Percentiles rank a stretch among this genome's conserved stretches.
phyloP scores from a whole-genome alignment of 1,140 invertebrate genomes.

The Euura saliciscinereae region DNA sequence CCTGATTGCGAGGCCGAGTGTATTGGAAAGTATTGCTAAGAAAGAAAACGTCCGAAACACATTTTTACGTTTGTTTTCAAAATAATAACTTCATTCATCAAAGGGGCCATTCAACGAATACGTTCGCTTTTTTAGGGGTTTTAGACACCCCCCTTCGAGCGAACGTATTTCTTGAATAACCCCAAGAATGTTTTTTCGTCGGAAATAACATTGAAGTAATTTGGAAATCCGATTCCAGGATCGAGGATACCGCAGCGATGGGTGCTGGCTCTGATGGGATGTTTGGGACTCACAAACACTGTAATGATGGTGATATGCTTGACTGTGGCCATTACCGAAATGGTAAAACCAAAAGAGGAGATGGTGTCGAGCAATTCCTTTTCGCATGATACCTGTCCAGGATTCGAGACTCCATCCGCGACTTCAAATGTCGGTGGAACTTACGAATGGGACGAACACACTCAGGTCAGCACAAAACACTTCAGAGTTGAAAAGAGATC shows the following conservation, averaged over 20 bases:
- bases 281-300: slow-evolving; percentile 75
- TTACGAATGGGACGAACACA: background rate
- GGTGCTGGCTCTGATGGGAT: slow-evolving; percentile 68
- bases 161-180: background rate
- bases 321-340: slow-evolving; percentile 88
- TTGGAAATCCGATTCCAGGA: background rate
- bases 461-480: no score
- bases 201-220: background rate
- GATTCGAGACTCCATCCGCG: no score
- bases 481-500: no score
- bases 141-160: no score
- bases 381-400: slow-evolving; percentile 63
- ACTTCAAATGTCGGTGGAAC: no score
- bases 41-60: background rate
- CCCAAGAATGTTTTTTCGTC: background rate
- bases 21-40: background rate
- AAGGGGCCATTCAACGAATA: no score
- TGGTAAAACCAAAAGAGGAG: slow-evolving; percentile 61
- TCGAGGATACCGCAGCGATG: background rate
- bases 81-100: background rate
- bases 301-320: slow-evolving; percentile 86
- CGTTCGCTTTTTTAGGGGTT: no score
- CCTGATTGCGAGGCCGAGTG: background rate
- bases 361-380: slow-evolving; percentile 12
- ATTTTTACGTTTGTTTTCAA: background rate